phyloP scores from a whole-genome alignment of 2,113 vertebrate species.

The Pluvialis apricaria region DNA sequence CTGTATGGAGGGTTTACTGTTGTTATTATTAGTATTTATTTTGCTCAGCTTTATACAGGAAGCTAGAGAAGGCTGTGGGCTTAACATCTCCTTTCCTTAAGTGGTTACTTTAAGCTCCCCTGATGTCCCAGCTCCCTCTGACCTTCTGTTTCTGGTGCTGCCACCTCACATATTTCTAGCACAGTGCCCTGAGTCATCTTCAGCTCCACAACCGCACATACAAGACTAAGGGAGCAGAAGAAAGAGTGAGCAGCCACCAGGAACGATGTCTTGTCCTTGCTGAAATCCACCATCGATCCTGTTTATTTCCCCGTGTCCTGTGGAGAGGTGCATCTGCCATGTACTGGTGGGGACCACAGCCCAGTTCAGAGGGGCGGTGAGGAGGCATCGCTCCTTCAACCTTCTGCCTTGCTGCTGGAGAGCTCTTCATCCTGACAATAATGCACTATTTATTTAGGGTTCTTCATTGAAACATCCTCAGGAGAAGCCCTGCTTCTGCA shows the following conservation, averaged over 20 bases:
- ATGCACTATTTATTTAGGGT: neutral
- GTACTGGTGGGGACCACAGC: neutral
- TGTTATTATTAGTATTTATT: constrained; percentile 14
- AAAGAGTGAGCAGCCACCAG: neutral
- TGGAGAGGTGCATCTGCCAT: neutral
- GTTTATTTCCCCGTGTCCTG: neutral
- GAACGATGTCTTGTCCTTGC: neutral
- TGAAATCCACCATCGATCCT: neutral
- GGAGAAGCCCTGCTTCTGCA: neutral
- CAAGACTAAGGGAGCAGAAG: neutral
- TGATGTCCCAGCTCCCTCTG: neutral
- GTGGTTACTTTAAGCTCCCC: neutral
- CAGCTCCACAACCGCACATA: neutral
- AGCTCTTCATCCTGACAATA: neutral
- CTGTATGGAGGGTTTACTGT: neutral
- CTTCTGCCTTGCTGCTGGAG: neutral
- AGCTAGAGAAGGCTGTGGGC: neutral
- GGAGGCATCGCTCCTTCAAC: neutral
- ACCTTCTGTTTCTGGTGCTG: neutral
- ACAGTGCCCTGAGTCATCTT: neutral
- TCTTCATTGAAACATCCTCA: neutral
- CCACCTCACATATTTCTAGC: neutral
- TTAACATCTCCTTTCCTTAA: neutral
- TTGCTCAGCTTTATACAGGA: neutral
- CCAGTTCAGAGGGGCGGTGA: neutral